Evolutionary conservation across 2,113 vertebrate genomes (phyloP), one percentile per base, ranked within the genome.

Genomic region (Orthonyx spaldingii): DNA sequence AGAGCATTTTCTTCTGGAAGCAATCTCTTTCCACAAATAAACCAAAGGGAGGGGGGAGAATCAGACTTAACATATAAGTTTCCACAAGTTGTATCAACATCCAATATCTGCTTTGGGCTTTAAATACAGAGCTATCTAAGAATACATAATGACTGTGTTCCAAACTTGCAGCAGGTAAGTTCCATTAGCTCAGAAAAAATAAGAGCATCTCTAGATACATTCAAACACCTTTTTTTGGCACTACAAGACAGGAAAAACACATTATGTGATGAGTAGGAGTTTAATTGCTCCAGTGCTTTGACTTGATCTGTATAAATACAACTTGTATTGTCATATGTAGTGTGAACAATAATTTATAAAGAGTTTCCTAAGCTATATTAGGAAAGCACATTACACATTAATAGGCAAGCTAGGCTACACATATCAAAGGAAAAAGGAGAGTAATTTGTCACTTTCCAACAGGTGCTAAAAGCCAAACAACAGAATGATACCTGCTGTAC

Each of bases 131-230:
- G 60, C 74, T 61, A 80, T 70, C 78, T 87, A 95, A 91, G 92
- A 96, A 96, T 81, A 95, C 49, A 82, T 74, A 70, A 95, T 46
- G 39, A 87, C 41, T 41, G 30, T 32, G 37, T 68, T 97, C 94
- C 86, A 96, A 96, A 97, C 96, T 69, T 95, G 87, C 87, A 95
- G 72, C n/a, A 92, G 90, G 85, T 81, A 87, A 95, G 90, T 95
- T 97, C 96, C 94, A 96, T 90, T 94, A 91, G 68, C 88, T 97
- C 86, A 93, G 53, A 96, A 46, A 96, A 97, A 82, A 94, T 56
- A 22, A 85, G 84, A 5, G 6, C 70, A 94, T 82, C 95, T 95
- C 78, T 85, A 7, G 3, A 88, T 96, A 95, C 68, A 93, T 93
- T 95, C 5, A 33, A 81, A 70, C 50, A 95, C 64, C 65, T 59